A percentile compares a stretch with the other conserved stretches of the same genome.
These are phyloP conservation scores for Acrocyrtus sp. DNA, from an alignment of 2,888 invertebrate species.

Conservation along the genomic window DNA sequence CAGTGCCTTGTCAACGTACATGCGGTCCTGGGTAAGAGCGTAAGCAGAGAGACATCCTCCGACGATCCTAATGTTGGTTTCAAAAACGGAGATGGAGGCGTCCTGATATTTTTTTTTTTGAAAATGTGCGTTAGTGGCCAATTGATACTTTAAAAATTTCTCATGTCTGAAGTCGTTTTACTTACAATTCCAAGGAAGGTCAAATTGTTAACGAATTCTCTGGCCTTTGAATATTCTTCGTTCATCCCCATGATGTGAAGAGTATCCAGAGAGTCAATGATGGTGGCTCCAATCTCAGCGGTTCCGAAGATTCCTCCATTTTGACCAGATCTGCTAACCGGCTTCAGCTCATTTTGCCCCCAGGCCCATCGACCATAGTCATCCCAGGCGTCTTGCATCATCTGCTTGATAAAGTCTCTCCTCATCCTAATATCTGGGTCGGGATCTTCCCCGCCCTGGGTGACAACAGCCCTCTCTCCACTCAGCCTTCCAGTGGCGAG, in stretches of 20 bases:
- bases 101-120: constrained; percentile 71
- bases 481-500: constrained; percentile 10
- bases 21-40: constrained; percentile 91
- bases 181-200: constrained; percentile 65
- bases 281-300: constrained; percentile 89
- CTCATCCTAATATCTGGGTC: constrained; percentile 50
- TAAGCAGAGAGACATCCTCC: constrained; percentile 94
- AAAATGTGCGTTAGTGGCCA: background rate
- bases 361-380: constrained; percentile 97
- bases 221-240: constrained; percentile 91
- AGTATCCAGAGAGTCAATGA: constrained; percentile 96
- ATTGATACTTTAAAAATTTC: constrained; percentile 74
- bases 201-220: constrained; percentile 89
- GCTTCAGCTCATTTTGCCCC: constrained; percentile 97
- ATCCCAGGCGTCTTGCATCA: constrained; percentile 99
- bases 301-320: constrained; percentile 90
- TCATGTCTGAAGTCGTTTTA: constrained; percentile 60
- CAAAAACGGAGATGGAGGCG: constrained; percentile 95
- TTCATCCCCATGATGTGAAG: constrained; percentile 95
- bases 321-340: constrained; percentile 89
- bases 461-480: constrained; percentile 12
- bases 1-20: constrained; percentile 92
- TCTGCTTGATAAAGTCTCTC: constrained; percentile 66
- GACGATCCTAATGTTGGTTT: constrained; percentile 96
- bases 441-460: constrained; percentile 57